Conservation (phyloP, 2,797 vertebrate species). For the Astyanax mexicanus region DNA sequence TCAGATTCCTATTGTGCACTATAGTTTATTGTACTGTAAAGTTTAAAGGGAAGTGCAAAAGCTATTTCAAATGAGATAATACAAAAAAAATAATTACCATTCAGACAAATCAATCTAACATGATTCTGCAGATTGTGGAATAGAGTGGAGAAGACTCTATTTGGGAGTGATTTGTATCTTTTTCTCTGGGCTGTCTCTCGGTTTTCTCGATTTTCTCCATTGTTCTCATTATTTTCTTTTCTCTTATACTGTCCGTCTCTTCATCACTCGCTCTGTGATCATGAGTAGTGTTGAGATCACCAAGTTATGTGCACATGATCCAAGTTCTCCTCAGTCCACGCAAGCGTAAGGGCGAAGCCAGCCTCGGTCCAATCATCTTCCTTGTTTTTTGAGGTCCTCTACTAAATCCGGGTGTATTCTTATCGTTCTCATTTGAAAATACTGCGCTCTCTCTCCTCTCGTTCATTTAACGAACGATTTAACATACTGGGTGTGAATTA, state of each 20-base stretch:
- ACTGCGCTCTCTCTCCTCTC: slow-evolving; percentile 23
- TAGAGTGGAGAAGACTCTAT: slow-evolving; percentile 81
- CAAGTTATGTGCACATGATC: slow-evolving; percentile 82
- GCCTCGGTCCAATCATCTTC: slow-evolving; percentile 58
- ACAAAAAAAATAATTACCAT: slow-evolving; percentile 76
- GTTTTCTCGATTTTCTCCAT: slow-evolving; percentile 37
- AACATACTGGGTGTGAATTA: slow-evolving; percentile 49
- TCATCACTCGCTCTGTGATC: slow-evolving; percentile 54
- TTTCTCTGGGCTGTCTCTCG: slow-evolving; percentile 43
- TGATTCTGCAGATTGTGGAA: slow-evolving; percentile 70
- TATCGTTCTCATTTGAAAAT: slow-evolving; percentile 49
- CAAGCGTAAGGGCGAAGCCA: slow-evolving; percentile 48
- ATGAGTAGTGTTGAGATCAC: slow-evolving; percentile 78
- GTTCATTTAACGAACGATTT: slow-evolving; percentile 42
- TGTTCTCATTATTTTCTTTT: slow-evolving; percentile 25
- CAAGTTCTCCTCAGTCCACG: slow-evolving; percentile 64
- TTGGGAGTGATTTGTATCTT: slow-evolving; percentile 73
- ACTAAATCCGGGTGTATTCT: slow-evolving; percentile 47
- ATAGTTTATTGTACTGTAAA: slow-evolving; percentile 98
- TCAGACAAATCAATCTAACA: slow-evolving; percentile 78
- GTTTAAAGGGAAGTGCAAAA: slow-evolving; percentile 95
- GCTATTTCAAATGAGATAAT: slow-evolving; percentile 74
- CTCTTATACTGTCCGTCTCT: slow-evolving; percentile 48
- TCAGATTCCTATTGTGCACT: slow-evolving; percentile 94
- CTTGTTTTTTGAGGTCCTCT: slow-evolving; percentile 48